These are phyloP conservation scores for Zygothrica quintamaculata DNA, from an alignment of 2,888 invertebrate species.

Conservation along the genomic window DNA sequence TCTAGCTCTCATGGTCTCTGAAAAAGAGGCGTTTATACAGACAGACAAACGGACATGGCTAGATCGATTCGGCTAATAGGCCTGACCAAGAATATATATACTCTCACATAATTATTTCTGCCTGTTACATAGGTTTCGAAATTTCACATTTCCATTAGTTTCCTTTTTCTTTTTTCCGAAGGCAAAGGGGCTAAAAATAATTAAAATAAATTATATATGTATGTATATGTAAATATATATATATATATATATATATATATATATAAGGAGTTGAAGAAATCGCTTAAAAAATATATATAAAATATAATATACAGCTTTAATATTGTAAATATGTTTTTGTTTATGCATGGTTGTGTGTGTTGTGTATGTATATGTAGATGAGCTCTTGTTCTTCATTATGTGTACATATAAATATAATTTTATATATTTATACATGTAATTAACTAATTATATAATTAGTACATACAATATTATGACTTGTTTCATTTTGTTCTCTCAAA, in stretches of 20 bases:
- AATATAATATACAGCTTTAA: conserved; percentile 59
- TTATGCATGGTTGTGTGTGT: conserved; percentile 13
- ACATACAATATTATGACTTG: conserved; percentile 59
- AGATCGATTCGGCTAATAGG: too few relatives aligned
- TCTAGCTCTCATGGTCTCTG: too few relatives aligned
- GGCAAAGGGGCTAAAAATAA: too few relatives aligned
- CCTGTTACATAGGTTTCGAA: too few relatives aligned
- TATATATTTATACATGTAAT: conserved; percentile 25
- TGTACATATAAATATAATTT: conserved; percentile 23
- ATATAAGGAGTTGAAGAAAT: conserved; percentile 52
- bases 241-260: conserved; percentile 48
- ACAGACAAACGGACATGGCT: too few relatives aligned
- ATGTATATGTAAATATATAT: too few relatives aligned
- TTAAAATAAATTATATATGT: conserved; percentile 66
- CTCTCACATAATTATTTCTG: too few relatives aligned
- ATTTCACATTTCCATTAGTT: too few relatives aligned
- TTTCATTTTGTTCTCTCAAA: conserved; percentile 50
- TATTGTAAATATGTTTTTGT: conserved; percentile 60
- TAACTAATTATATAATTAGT: conserved; percentile 40
- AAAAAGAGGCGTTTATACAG: too few relatives aligned
- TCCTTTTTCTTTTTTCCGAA: too few relatives aligned
- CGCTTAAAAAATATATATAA: conserved; percentile 41
- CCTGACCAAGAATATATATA: too few relatives aligned
- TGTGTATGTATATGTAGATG: conserved; percentile 40
- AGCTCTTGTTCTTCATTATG: conserved; percentile 29